Evolutionary conservation across 2,113 vertebrate species (phyloP), one percentile per base, ranked within the genome.

Genomic region (Onychorhynchus coronatus): DNA sequence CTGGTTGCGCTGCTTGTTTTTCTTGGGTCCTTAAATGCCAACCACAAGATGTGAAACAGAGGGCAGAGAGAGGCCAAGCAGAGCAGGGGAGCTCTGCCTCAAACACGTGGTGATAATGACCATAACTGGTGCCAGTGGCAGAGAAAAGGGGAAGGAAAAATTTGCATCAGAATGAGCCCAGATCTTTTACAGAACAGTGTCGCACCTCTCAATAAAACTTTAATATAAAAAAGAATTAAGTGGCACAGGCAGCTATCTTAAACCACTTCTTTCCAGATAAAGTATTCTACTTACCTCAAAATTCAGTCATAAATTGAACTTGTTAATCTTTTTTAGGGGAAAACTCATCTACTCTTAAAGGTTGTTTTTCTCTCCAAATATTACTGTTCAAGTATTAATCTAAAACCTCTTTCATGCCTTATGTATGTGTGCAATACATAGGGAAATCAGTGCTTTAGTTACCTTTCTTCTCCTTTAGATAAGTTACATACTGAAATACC

Each of bases 381-480:
- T 8, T 66, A 33, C 31, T 56, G 31, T 66, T 88, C 14, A 42
- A 14, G 77, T 39, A 67, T 44, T 83, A 71, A 71, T 50, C 50
- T 50, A 14, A 83, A 58, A 37, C 4, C 19, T 55, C 65, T 92
- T 77, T 47, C 86, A 77, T 30, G 17, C 33, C 7, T 25, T 35
- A 21, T 1, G 1, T 17, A 0, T 61, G 5, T 25, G 1, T 59
- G 7, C 14, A 71, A 47, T 21, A 59, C 52, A 63, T 14, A 35
- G 17, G 8, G 35, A 91, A 70, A 84, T 86, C 3, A 52, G 59
- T 88, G 47, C 24, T 87, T 74, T 70, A 42, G 25, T 59, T 87
- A 3, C 66, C 88, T 85, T 86, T 52, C 37, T 44, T 85, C 31
- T 85, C 53, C 44, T 59, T 92, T 80, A 62, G 44, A 3, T 39